A percentile compares a stretch with the other conserved stretches of the same genome.
phyloP scores from a whole-genome alignment of 2,797 vertebrate species.

The Takifugu ocellatus region DNA sequence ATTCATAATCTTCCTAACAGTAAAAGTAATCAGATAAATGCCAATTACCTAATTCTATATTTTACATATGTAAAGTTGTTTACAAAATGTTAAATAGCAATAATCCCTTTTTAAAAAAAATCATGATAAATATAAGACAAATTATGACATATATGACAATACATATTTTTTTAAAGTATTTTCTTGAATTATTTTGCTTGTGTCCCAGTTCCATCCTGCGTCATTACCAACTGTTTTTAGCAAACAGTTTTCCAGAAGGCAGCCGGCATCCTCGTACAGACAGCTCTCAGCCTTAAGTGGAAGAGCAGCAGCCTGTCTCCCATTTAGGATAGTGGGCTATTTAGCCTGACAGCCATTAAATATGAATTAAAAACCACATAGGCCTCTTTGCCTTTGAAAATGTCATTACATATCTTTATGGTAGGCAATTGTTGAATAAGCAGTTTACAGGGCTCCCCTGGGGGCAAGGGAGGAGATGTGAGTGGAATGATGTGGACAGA shows the following conservation, averaged over 20 bases:
- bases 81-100: no score
- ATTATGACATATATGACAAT: no score
- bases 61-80: no score
- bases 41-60: no score
- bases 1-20: no score
- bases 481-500: constrained; percentile 46
- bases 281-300: constrained; percentile 71
- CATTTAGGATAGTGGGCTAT: constrained; percentile 80
- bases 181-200: no score
- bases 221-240: no score
- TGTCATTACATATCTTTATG: constrained; percentile 85
- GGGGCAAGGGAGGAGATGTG: constrained; percentile 55
- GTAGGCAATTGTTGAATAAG: constrained; percentile 83
- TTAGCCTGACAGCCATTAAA: constrained; percentile 83
- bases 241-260: constrained; percentile 1
- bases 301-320: constrained; percentile 64
- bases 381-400: constrained; percentile 82
- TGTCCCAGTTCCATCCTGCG: no score
- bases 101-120: no score
- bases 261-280: constrained; percentile 32
- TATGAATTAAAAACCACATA: constrained; percentile 86
- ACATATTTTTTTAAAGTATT: no score
- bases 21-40: no score
- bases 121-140: no score
- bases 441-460: constrained; percentile 78